Evolutionary conservation across 2,113 vertebrate genomes (phyloP).

Genomic region (Euleptes europaea): DNA sequence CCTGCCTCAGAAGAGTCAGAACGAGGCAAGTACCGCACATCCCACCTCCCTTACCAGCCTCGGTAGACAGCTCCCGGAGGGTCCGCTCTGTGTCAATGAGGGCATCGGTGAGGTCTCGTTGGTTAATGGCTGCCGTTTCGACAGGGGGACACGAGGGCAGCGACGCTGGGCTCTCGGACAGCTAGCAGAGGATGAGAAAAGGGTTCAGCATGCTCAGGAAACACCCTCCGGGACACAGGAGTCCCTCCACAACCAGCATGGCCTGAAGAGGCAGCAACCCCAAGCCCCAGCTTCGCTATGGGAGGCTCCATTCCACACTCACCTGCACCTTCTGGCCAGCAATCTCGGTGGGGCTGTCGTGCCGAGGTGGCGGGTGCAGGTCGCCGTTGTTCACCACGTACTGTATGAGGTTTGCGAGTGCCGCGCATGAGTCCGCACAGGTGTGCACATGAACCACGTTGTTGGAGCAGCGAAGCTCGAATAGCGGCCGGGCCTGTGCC

Average conservation of each 20-base stretch:
- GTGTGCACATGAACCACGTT: constrained; percentile 89
- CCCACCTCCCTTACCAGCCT: constrained; percentile 66
- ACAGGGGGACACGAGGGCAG: constrained; percentile 81
- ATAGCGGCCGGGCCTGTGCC: constrained; percentile 84
- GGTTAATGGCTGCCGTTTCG: constrained; percentile 90
- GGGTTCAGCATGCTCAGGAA: background rate
- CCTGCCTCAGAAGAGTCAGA: no score
- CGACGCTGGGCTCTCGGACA: constrained; percentile 82
- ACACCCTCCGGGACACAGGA: no score
- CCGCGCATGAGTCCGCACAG: constrained; percentile 90
- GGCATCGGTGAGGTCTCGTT: constrained; percentile 87
- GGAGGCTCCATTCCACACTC: constrained; percentile 9
- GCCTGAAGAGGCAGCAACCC: background rate
- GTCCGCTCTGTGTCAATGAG: constrained; percentile 86
- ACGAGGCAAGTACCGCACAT: no score
- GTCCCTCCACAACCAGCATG: no score
- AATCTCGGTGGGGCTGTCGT: constrained; percentile 87
- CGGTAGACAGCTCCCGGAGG: constrained; percentile 68
- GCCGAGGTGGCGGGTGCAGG: constrained; percentile 84
- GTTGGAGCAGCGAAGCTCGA: constrained; percentile 93
- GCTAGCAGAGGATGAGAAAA: constrained; percentile 26
- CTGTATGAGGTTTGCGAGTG: constrained; percentile 87
- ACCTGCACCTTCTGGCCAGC: constrained; percentile 90
- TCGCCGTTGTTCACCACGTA: constrained; percentile 86
- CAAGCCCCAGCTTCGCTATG: background rate